Conservation (phyloP, 2,113 vertebrate genomes). For the Tragelaphus scriptus region DNA sequence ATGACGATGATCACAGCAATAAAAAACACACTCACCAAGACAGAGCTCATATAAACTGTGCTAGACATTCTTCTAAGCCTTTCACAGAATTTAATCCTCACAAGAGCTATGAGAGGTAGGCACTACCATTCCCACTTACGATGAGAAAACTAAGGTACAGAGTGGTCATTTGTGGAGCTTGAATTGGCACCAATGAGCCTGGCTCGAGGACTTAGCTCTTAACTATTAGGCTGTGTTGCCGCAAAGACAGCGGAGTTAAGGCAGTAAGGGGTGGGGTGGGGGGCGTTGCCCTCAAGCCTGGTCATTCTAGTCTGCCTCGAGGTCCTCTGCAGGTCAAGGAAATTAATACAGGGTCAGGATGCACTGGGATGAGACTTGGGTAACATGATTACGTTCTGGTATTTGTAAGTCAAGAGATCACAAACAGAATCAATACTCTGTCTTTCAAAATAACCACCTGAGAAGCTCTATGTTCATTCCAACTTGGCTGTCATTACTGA, state of each 20-base stretch:
- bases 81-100: not conserved
- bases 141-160: not conserved
- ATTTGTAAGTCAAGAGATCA: not conserved
- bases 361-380: not conserved
- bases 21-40: not conserved
- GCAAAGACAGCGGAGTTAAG: not conserved
- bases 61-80: not conserved
- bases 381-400: not conserved
- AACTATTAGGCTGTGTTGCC: not conserved
- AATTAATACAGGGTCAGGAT: not conserved
- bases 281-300: not conserved
- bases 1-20: not conserved
- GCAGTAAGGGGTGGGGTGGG: not conserved
- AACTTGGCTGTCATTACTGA: not conserved
- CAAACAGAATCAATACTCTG: not conserved
- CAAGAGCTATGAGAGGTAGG: not conserved
- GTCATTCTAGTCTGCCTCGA: not conserved
- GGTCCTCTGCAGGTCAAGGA: constrained; percentile 31
- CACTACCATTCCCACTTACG: not conserved
- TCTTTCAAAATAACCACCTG: not conserved
- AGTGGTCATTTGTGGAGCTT: not conserved
- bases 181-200: not conserved
- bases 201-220: not conserved
- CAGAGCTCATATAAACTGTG: not conserved
- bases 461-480: not conserved